Evolutionary conservation across 2,888 invertebrate species (phyloP).

Genomic region (Erebia epiphron): DNA sequence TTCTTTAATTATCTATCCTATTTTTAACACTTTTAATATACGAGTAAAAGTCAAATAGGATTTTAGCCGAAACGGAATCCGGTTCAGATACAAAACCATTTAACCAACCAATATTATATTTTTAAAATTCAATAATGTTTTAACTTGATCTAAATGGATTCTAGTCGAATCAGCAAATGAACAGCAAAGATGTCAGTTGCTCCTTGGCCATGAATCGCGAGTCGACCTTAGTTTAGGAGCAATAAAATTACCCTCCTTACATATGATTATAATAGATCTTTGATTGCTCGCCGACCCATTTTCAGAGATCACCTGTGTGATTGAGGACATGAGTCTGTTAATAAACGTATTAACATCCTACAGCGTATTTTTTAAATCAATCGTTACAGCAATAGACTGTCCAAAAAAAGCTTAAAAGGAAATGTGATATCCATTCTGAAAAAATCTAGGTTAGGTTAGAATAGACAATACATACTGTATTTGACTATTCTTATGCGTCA

Average conservation of each 20-base stretch:
- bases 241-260: slow-evolving; percentile 65
- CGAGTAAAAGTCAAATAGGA: no score
- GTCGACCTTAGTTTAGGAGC: slow-evolving; percentile 32
- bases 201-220: slow-evolving; percentile 5
- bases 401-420: neutral
- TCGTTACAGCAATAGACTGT: neutral
- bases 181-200: slow-evolving; percentile 1
- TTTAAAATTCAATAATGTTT: no score
- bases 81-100: no score
- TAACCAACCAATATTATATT: no score
- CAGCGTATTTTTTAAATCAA: neutral
- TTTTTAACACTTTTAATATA: no score
- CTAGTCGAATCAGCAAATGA: no score
- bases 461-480: no score
- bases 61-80: no score
- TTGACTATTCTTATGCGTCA: no score
- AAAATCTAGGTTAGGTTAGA: neutral
- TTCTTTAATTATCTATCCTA: no score
- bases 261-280: slow-evolving; percentile 61
- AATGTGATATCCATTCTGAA: neutral
- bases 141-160: neutral
- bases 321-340: slow-evolving; percentile 30
- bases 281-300: slow-evolving; percentile 72
- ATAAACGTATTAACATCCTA: neutral
- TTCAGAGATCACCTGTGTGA: slow-evolving; percentile 44